A percentile compares a stretch with the other conserved stretches of the same genome.
These are phyloP conservation scores for Arenaria interpres DNA, from an alignment of 2,113 vertebrate species.

Conservation along the genomic window DNA sequence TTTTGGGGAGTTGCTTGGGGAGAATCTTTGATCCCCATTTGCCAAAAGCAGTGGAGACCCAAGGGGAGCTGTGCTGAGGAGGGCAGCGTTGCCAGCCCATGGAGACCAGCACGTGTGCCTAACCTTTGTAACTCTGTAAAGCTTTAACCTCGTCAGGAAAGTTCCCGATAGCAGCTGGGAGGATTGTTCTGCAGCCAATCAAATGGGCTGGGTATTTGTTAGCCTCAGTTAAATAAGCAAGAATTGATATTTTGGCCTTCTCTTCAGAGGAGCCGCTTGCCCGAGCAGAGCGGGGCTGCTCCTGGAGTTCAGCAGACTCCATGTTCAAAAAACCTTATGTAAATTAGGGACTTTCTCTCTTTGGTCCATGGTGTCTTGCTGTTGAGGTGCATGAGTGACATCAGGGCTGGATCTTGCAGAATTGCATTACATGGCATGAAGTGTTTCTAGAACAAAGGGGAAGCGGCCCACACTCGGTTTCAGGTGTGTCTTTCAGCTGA, in stretches of 20 bases:
- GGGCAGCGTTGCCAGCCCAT: constrained; percentile 33
- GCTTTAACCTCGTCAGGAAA: constrained; percentile 52
- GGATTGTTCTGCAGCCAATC: constrained; percentile 36
- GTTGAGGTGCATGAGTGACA: not conserved
- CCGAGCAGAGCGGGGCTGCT: not conserved
- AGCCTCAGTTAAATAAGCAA: not conserved
- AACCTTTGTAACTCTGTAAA: constrained; percentile 65
- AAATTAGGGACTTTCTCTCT: not conserved
- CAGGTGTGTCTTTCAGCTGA: not conserved
- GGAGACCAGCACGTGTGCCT: constrained; percentile 4
- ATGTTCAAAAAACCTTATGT: not conserved
- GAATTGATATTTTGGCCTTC: not conserved
- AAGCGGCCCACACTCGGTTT: not conserved
- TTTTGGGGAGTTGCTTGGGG: not conserved
- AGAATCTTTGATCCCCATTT: not conserved
- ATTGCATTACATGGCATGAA: rapidly evolving
- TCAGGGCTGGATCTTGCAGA: not conserved
- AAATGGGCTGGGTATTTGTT: rapidly evolving
- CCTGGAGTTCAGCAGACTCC: rapidly evolving
- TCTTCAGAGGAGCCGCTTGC: not conserved
- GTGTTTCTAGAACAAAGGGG: not conserved
- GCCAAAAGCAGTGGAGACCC: rapidly evolving
- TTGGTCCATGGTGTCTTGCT: not conserved
- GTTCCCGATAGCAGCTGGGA: constrained; percentile 52
- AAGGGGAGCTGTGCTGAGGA: not conserved